Evolutionary conservation across 2,888 invertebrate genomes (phyloP).

Genomic region (Neria commutata): DNA sequence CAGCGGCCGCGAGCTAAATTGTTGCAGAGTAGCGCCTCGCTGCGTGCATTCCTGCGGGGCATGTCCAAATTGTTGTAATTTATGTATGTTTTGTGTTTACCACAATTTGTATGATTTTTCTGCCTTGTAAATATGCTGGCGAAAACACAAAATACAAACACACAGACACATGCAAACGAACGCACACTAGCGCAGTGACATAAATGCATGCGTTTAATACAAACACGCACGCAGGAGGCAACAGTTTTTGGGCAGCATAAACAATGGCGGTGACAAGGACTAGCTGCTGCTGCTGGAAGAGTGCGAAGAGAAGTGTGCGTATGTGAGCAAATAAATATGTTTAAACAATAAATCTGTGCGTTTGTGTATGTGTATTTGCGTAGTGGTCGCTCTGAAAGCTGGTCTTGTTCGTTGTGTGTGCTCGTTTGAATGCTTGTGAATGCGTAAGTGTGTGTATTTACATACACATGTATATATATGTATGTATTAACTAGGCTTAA

Average conservation of each 20-base stretch:
- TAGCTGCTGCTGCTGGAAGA: too few relatives aligned
- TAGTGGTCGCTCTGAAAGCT: too few relatives aligned
- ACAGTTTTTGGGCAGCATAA: background rate
- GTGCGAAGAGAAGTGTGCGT: too few relatives aligned
- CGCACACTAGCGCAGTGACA: too few relatives aligned
- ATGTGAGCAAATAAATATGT: background rate
- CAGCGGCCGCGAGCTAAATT: background rate
- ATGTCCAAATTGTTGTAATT: constrained; percentile 4
- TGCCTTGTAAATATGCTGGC: background rate
- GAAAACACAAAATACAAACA: too few relatives aligned
- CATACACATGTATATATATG: too few relatives aligned
- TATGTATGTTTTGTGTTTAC: constrained; percentile 7
- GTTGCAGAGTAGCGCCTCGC: background rate
- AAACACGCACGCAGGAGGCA: background rate
- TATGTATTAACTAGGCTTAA: too few relatives aligned
- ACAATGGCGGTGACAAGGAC: background rate
- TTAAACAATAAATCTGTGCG: constrained; percentile 1
- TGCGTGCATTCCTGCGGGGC: background rate
- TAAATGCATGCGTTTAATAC: too few relatives aligned
- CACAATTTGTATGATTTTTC: constrained; percentile 9
- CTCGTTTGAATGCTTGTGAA: too few relatives aligned
- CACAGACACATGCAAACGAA: background rate
- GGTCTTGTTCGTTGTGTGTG: too few relatives aligned
- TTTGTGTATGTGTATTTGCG: background rate
- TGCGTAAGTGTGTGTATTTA: too few relatives aligned